Conservation (phyloP, 2,888 invertebrate genomes). For the Marronus borbonicus region DNA sequence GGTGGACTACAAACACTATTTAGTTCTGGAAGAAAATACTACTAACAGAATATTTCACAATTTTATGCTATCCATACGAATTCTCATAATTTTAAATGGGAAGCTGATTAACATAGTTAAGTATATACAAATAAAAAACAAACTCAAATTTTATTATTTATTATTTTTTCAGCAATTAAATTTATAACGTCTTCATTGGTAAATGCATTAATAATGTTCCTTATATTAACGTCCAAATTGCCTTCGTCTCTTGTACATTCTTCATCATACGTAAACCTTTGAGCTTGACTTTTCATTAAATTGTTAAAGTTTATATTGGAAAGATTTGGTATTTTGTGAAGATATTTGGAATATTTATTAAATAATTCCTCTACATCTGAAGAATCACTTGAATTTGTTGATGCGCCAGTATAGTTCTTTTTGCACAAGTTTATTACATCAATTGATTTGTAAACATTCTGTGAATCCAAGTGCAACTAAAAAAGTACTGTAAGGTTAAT, state of each 20-base stretch:
- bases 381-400: constrained; percentile 3
- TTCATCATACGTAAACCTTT: constrained; percentile 56
- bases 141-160: constrained; percentile 16
- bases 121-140: no score
- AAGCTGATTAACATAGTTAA: no score
- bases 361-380: constrained; percentile 34
- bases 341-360: constrained; percentile 37
- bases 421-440: constrained; percentile 55
- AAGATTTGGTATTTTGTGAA: constrained; percentile 56
- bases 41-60: no score
- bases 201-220: constrained; percentile 63
- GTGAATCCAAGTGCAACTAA: constrained; percentile 13
- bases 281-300: constrained; percentile 60
- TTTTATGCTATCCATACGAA: no score
- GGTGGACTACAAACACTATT: no score
- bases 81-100: no score
- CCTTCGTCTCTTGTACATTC: constrained; percentile 59
- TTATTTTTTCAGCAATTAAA: constrained; percentile 37
- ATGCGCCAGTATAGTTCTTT: constrained; percentile 46
- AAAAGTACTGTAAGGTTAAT: not conserved
- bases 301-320: constrained; percentile 57
- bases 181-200: constrained; percentile 46
- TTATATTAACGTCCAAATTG: constrained; percentile 68
- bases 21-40: no score
- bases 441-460: constrained; percentile 47